phyloP scores from a whole-genome alignment of 1,140 invertebrate genomes.

The Colletes latitarsis region DNA sequence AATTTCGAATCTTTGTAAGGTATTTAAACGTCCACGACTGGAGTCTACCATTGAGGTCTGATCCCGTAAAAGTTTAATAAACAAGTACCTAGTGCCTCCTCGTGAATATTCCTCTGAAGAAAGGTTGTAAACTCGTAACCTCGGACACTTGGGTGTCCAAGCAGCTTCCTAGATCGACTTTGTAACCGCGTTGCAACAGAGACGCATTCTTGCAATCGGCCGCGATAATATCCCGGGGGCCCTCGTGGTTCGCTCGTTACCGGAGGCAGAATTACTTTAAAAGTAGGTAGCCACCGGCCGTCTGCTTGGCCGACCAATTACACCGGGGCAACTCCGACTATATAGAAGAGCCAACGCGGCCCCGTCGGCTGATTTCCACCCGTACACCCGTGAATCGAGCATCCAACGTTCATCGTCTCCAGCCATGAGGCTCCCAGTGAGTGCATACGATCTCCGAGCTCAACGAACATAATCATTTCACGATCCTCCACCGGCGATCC shows the following conservation, averaged over 20 bases:
- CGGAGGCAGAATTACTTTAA: slow-evolving; percentile 69
- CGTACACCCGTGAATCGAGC: slow-evolving; percentile 60
- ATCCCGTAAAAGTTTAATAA: background rate
- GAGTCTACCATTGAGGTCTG: too few relatives aligned
- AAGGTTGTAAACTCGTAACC: background rate
- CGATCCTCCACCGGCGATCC: background rate
- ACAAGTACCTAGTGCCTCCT: background rate
- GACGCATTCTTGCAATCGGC: slow-evolving; percentile 50
- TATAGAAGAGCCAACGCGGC: slow-evolving; percentile 70
- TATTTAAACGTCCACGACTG: too few relatives aligned
- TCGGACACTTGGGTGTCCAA: background rate
- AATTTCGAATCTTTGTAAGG: too few relatives aligned
- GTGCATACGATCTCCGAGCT: slow-evolving; percentile 10
- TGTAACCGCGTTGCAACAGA: slow-evolving; percentile 34
- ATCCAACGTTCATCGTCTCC: slow-evolving; percentile 54
- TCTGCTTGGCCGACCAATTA: slow-evolving; percentile 64
- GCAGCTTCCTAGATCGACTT: slow-evolving; percentile 24
- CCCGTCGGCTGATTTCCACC: slow-evolving; percentile 66
- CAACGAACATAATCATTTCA: background rate
- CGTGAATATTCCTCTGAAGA: background rate
- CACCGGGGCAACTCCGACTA: slow-evolving; percentile 63
- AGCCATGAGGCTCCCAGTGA: slow-evolving; percentile 32
- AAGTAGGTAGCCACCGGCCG: slow-evolving; percentile 66
- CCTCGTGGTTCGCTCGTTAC: slow-evolving; percentile 59
- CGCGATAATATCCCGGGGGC: slow-evolving; percentile 59